Evolutionary conservation across 2,888 invertebrate species (phyloP), one percentile per base, ranked within the genome.

Genomic region (Erpobdella octoculata): DNA sequence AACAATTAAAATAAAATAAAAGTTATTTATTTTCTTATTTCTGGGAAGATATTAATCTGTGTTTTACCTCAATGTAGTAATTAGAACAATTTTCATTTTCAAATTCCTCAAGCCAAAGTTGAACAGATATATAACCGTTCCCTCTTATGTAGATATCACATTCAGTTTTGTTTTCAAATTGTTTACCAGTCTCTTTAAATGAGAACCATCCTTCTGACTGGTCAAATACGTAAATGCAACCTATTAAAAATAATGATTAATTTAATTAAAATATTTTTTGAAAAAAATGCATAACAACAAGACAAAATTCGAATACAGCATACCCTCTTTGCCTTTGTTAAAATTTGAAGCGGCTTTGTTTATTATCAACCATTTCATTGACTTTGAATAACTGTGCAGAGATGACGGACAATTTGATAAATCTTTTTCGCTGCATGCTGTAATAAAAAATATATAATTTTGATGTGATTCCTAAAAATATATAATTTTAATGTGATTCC

Each of bases 91-190:
- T 28, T 15, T 0, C 1, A 15, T 25, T 8, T 28, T 64, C 28
- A 12, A 73, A 62, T 36, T 53, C 31, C 18, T 64, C 65, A 21
- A 73, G 58, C 53, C 64, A 73, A 21, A 73, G 28, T 12, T 59
- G 0, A 9, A 71, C 59, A 8, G 21, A 36, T 33, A 73, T 70
- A 2, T 15, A 2, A 25, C 53, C 31, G 0, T 48, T 35, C 33
- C 73, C 69, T 37, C 62, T 59, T 18, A 73, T 73, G 73, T 73
- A 73, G 37, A 73, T 36, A 31, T 70, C 73, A 36, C 73, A 73
- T 12, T 33, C 35, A 0, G 53, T 31, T 0, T 31, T 28, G 35
- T 70, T 64, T 15, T 25, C 53, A 5, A n/a, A 18, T 18, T 46
- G 31, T 48, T 67, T 67, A 5, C 48, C 38, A 0, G 15, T 37